phyloP scores from a whole-genome alignment of 2,797 vertebrate species.

The Dallia pectoralis region DNA sequence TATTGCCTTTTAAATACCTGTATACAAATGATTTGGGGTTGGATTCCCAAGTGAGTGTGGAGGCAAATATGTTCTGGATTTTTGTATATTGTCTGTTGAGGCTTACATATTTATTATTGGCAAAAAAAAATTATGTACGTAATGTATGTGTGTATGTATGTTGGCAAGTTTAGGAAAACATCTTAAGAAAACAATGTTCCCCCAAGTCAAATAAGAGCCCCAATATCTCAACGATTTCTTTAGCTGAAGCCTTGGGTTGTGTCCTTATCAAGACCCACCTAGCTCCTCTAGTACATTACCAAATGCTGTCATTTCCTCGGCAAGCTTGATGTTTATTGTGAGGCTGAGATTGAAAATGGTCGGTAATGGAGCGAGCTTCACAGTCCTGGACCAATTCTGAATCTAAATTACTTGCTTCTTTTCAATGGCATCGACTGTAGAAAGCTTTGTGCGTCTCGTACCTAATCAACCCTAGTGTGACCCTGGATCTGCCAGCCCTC shows the following conservation, averaged over 20 bases:
- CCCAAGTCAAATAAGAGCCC: slow-evolving; percentile 78
- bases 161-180: neutral
- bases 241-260: slow-evolving; percentile 82
- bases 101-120: neutral
- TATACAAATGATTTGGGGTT: too few relatives aligned
- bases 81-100: neutral
- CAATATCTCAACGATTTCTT: slow-evolving; percentile 85
- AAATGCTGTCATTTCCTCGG: slow-evolving; percentile 99
- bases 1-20: too few relatives aligned
- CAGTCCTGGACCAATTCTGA: slow-evolving; percentile 99
- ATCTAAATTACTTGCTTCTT: slow-evolving; percentile 99
- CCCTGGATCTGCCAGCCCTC: slow-evolving; percentile 95
- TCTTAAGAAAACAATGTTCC: slow-evolving; percentile 32
- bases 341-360: slow-evolving; percentile 99
- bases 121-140: neutral
- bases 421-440: slow-evolving; percentile 98
- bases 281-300: slow-evolving; percentile 98
- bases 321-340: slow-evolving; percentile 99
- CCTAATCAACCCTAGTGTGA: slow-evolving; percentile 99
- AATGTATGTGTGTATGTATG: neutral
- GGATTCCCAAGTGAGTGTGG: too few relatives aligned
- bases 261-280: slow-evolving; percentile 94
- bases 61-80: too few relatives aligned
- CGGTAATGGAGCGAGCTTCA: slow-evolving; percentile 99
- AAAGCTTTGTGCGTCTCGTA: slow-evolving; percentile 98